Conservation (phyloP, 2,113 vertebrate species). For the Hydrolagus affinis region DNA sequence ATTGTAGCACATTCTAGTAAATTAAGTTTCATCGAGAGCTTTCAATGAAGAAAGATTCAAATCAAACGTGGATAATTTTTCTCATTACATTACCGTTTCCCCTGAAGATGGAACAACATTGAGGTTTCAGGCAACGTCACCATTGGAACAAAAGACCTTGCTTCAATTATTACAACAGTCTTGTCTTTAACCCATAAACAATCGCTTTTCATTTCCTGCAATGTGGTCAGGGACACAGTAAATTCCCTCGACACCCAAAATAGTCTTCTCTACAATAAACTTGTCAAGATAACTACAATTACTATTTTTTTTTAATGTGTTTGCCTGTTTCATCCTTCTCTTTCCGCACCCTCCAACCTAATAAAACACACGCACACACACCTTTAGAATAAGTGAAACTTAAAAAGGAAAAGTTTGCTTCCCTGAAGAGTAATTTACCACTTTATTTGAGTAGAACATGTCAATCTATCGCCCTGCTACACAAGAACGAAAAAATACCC, state of each 20-base stretch:
- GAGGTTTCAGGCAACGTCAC: slow-evolving; percentile 40
- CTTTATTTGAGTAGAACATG: no score
- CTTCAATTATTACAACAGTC: slow-evolving; percentile 37
- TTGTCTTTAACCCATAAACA: slow-evolving; percentile 51
- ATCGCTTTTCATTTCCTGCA: slow-evolving; percentile 53
- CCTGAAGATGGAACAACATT: slow-evolving; percentile 42
- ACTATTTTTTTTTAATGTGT: no score
- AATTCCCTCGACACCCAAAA: background rate
- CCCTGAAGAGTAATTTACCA: no score
- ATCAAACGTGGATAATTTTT: background rate
- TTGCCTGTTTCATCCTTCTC: no score
- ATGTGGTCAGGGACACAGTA: slow-evolving; percentile 35
- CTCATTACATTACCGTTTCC: slow-evolving; percentile 47
- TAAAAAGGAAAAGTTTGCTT: no score
- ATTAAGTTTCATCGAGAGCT: slow-evolving; percentile 39
- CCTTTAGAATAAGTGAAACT: no score
- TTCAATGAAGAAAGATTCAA: no score
- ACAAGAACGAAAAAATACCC: no score
- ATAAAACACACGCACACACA: no score
- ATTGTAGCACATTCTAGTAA: slow-evolving; percentile 51
- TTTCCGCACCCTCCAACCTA: no score
- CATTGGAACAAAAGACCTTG: slow-evolving; percentile 38
- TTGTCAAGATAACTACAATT: background rate
- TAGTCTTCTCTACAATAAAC: background rate
- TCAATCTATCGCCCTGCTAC: no score